Base-by-base conservation (phyloP, 2,797 vertebrate species). In the Delichon dasypus region DNA sequence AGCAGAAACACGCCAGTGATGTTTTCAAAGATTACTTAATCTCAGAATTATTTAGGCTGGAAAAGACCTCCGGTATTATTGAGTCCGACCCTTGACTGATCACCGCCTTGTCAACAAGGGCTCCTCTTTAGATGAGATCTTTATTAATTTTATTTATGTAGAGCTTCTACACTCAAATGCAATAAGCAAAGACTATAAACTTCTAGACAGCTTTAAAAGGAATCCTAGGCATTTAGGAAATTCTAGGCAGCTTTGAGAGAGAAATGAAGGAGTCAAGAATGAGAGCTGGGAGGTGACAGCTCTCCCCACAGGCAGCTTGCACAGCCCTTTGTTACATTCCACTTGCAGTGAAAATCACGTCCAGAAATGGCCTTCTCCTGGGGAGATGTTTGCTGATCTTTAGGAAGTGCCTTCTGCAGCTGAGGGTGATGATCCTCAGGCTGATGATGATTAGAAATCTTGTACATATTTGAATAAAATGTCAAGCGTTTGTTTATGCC, bases 371-470 rank as follows among this genome's bases (percentile, higher is more conserved):
- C n/a, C 21, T 85, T 61, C 47, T 76, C 22, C 42, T 60, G 42
- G 10, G 11, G 55, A 66, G 44, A 10, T 15, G 27, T 7, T 29
- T 78, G 53, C 51, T 95, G 20, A 45, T 86, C 51, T 75, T 72
- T 14, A 53, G 17, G 10, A 92, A 78, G 87, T 94, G 94, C 91
- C 91, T 93, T 94, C 60, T 88, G 89, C 79, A 75, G 1, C 62
- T 15, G 19, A 19, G 20, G 62, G 22, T 27, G 15, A 30, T 55
- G 21, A 53, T 85, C 64, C 68, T 82, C 80, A 76, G 66, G 47
- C 72, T 47, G 48, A 23, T 32, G 50, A 29, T 66, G 34, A 65
- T 72, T 23, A 71, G 32, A 58, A 55, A 50, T 9, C 6, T 11
- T 93, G 75, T 82, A 51, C 8, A 2, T 20, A 29, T 16, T 29